phyloP scores from a whole-genome alignment of 2,113 vertebrate species.

The Morone chrysops region DNA sequence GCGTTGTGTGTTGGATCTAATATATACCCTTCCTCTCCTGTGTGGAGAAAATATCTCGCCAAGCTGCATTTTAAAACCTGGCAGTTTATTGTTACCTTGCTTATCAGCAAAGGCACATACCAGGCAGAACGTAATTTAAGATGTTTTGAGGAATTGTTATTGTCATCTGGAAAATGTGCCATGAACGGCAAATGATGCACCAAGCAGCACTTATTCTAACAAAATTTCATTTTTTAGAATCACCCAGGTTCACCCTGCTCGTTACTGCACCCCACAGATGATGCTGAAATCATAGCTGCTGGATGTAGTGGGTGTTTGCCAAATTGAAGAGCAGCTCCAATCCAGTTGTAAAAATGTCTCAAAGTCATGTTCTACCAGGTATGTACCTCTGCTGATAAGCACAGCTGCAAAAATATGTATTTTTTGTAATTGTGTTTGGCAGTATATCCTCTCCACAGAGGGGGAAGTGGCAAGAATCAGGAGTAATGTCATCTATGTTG shows the following conservation, averaged over 20 bases:
- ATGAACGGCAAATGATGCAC: conserved; percentile 54
- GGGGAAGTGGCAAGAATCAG: conserved; percentile 24
- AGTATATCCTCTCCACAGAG: background rate
- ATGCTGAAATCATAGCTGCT: conserved; percentile 50
- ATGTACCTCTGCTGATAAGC: conserved; percentile 54
- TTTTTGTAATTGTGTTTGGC: conserved; percentile 39
- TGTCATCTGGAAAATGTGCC: conserved; percentile 68
- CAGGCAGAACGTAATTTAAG: conserved; percentile 63
- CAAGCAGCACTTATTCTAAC: conserved; percentile 33
- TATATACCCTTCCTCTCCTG: conserved; percentile 10
- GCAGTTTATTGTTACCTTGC: conserved; percentile 54
- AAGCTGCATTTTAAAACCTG: conserved; percentile 54
- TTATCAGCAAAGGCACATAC: conserved; percentile 64
- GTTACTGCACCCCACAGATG: conserved; percentile 14
- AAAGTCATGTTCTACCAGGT: conserved; percentile 53
- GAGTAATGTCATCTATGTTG: conserved; percentile 59
- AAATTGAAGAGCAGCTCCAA: conserved; percentile 39
- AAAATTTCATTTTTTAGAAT: conserved; percentile 18
- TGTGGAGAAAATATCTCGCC: conserved; percentile 31
- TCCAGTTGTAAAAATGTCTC: conserved; percentile 45
- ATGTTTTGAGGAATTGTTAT: conserved; percentile 62
- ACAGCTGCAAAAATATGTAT: conserved; percentile 28
- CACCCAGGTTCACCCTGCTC: conserved; percentile 13
- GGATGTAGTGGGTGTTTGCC: conserved; percentile 56
- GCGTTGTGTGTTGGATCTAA: conserved; percentile 31